These are phyloP conservation scores for Acrossocheilus wenchowensis DNA, from an alignment of 2,797 vertebrate genomes.

Conservation along the genomic window DNA sequence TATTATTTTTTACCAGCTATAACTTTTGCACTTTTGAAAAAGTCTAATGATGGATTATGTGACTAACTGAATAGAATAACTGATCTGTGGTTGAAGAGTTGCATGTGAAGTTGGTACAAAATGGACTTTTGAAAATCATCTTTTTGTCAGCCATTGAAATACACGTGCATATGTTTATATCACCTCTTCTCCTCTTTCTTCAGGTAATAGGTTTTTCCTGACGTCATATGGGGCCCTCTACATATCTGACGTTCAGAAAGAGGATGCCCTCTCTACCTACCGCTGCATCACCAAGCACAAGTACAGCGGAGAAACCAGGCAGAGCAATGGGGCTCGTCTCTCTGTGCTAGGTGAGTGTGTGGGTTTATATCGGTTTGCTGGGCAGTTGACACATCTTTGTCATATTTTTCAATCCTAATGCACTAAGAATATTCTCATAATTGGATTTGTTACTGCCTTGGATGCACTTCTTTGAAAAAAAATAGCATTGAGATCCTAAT, in stretches of 20 bases:
- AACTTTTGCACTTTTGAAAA: background rate
- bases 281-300: constrained; percentile 99
- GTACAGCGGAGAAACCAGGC: constrained; percentile 96
- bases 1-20: background rate
- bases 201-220: constrained; percentile 98
- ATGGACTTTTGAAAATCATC: background rate
- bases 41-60: background rate
- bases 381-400: background rate
- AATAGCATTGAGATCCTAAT: background rate
- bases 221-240: constrained; percentile 94
- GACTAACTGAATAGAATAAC: background rate
- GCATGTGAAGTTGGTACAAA: background rate
- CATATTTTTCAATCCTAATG: background rate
- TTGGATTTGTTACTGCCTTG: constrained; percentile 12
- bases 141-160: background rate
- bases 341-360: constrained; percentile 87
- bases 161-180: background rate
- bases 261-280: constrained; percentile 98
- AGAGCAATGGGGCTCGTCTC: constrained; percentile 97
- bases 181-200: constrained; percentile 45
- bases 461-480: background rate
- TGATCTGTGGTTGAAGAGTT: background rate
- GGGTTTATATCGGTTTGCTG: constrained; percentile 1
- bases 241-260: constrained; percentile 98
- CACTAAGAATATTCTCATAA: background rate